Evolutionary conservation across 2,888 invertebrate genomes (phyloP).

Genomic region (Epirrita christyi): DNA sequence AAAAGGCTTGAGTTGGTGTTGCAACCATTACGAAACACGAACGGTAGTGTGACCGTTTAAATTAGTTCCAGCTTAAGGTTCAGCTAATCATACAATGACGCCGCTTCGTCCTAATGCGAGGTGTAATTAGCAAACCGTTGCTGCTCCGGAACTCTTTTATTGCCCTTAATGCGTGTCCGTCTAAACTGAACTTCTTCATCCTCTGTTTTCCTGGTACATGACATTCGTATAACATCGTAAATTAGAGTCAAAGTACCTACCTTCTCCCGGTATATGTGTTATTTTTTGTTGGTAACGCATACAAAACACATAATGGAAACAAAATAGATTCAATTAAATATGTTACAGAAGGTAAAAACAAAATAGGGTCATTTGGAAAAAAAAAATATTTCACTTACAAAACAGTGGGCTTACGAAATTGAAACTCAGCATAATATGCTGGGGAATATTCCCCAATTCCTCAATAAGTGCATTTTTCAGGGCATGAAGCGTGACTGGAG

Average conservation of each 20-base stretch:
- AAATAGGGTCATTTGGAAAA: too few relatives aligned
- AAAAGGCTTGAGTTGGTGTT: slow-evolving; percentile 29
- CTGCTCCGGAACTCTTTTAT: slow-evolving; percentile 66
- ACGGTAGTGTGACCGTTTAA: slow-evolving; percentile 46
- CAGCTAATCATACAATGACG: slow-evolving; percentile 49
- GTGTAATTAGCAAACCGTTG: slow-evolving; percentile 67
- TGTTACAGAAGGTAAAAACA: too few relatives aligned
- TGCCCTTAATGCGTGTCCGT: slow-evolving; percentile 56
- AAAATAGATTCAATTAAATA: too few relatives aligned
- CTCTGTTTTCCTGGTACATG: slow-evolving; percentile 20
- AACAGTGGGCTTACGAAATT: too few relatives aligned
- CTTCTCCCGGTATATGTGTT: too few relatives aligned
- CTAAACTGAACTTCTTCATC: slow-evolving; percentile 43
- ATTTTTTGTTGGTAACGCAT: too few relatives aligned
- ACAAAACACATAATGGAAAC: too few relatives aligned
- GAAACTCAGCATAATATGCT: too few relatives aligned
- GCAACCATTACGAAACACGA: slow-evolving; percentile 38
- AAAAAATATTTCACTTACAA: too few relatives aligned
- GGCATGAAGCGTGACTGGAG: too few relatives aligned
- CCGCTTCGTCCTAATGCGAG: slow-evolving; percentile 59
- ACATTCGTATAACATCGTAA: neutral
- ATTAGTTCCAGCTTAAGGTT: slow-evolving; percentile 57
- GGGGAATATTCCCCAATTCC: too few relatives aligned
- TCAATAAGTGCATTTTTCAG: too few relatives aligned
- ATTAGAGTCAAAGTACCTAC: neutral